These are phyloP conservation scores for Oreocharis arfaki DNA, from an alignment of 2,113 vertebrate genomes.

Conservation along the genomic window DNA sequence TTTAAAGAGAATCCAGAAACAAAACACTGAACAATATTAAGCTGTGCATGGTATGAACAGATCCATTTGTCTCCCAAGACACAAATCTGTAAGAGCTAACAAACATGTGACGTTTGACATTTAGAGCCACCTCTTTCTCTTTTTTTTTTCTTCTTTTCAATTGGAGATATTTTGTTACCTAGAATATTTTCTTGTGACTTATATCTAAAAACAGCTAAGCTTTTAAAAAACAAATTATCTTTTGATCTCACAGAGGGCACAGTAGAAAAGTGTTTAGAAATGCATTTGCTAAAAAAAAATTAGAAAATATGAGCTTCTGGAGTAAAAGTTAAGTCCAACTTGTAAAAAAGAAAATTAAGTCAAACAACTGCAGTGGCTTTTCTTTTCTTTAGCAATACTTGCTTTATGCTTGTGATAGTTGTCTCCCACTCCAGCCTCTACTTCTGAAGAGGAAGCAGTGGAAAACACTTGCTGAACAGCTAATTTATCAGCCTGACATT, in stretches of 20 bases:
- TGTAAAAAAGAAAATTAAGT: no score
- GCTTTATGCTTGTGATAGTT: background rate
- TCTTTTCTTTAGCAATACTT: background rate
- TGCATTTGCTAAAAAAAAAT: background rate
- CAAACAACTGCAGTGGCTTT: background rate
- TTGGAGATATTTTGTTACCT: background rate
- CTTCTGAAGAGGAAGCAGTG: background rate
- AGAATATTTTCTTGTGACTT: background rate
- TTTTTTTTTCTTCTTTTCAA: background rate
- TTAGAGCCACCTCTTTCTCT: background rate
- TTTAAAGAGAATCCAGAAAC: background rate
- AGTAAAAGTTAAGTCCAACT: background rate
- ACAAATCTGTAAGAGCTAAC: background rate
- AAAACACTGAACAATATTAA: background rate
- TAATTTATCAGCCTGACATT: slow-evolving; percentile 45
- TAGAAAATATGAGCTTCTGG: background rate
- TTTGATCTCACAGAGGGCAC: background rate
- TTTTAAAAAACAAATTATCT: background rate
- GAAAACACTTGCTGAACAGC: background rate
- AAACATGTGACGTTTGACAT: background rate
- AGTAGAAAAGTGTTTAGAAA: background rate
- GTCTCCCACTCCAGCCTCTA: background rate
- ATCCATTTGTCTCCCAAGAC: background rate
- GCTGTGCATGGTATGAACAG: background rate
- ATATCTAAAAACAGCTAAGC: background rate